Base-by-base conservation (phyloP, 2,797 vertebrate genomes). In the Bufotes viridis region DNA sequence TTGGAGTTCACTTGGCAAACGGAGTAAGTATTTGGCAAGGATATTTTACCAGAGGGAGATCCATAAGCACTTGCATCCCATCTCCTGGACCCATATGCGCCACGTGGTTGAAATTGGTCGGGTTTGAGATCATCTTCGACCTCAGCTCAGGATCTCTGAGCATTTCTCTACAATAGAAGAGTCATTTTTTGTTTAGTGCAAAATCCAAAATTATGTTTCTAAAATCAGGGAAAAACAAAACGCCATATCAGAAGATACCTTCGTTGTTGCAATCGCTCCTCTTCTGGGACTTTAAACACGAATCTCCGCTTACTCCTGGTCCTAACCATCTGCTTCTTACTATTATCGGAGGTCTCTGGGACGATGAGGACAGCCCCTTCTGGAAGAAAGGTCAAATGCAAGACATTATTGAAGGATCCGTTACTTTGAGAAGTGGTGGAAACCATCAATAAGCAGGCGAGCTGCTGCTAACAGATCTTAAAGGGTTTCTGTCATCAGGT, bases 21-120 rank as follows among this genome's bases (percentile, higher is more conserved):
- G 22, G 26, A 17, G 15, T 9, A 67, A 34, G 26, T 7, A 17
- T 3, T 70, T 70, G 14, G 29, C 42, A 51, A 18, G 34, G 12
- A 20, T 24, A 2, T 90, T 93, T 96, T 96, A 99, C 98, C 98
- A 99, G 94, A 76, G 98, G 98, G 86, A 99, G 96, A 93, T 99
- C 98, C 98, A 98, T 98, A 88, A 99, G 98, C 90, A 97, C 98
- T 93, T 99, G 98, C 97, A 98, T 97, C 85, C 98, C 98, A 12
- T 99, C 98, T 87, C 98, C 98, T 0, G 98, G 98, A 91, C 98
- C 98, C 98, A 99, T 99, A 92, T 99, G 98, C 78, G 98, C 98
- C 91, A 99, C 98, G 0, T 99, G 98, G 94, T 99, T 99, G 91
- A 99, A 99, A 95, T 99, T 99, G 0, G 96, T 99, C 0, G 98